Percentiles rank a stretch among this genome's conserved stretches.
phyloP scores from a whole-genome alignment of 2,113 vertebrate species.

The Hyaena hyaena region DNA sequence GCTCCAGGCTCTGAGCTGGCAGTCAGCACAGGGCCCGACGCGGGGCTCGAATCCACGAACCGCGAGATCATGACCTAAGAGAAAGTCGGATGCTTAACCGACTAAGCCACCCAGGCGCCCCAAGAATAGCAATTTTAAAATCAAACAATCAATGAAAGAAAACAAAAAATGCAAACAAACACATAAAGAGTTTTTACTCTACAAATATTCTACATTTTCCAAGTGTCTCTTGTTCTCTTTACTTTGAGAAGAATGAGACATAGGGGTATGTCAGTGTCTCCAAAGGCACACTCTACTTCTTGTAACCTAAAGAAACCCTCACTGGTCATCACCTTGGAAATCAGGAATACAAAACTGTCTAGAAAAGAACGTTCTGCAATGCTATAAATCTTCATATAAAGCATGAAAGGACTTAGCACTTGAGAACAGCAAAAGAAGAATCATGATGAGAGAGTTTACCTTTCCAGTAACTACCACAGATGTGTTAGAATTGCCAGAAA shows the following conservation, averaged over 20 bases:
- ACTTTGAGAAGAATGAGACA: not conserved
- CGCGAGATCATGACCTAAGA: no score
- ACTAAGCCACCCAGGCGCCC: no score
- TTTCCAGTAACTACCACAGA: not conserved
- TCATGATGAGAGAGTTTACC: not conserved
- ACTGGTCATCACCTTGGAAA: not conserved
- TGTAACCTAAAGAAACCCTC: not conserved
- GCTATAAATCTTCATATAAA: not conserved
- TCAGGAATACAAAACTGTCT: not conserved
- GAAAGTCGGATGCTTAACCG: no score
- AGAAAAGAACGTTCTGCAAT: not conserved
- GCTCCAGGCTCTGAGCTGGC: no score
- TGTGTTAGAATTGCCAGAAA: not conserved
- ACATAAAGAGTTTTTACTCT: not conserved
- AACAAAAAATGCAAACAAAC: not conserved
- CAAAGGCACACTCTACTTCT: not conserved
- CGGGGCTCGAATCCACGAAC: no score
- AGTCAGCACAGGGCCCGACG: no score
- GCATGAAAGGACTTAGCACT: rapidly evolving
- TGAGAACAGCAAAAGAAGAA: not conserved
- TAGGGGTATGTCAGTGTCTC: no score
- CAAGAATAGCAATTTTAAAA: not conserved
- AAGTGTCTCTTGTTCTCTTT: not conserved
- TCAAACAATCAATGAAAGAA: not conserved
- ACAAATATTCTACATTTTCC: not conserved